These are phyloP conservation scores for Pseudochaenichthys georgianus DNA, from an alignment of 2,797 vertebrate genomes.

Conservation along the genomic window DNA sequence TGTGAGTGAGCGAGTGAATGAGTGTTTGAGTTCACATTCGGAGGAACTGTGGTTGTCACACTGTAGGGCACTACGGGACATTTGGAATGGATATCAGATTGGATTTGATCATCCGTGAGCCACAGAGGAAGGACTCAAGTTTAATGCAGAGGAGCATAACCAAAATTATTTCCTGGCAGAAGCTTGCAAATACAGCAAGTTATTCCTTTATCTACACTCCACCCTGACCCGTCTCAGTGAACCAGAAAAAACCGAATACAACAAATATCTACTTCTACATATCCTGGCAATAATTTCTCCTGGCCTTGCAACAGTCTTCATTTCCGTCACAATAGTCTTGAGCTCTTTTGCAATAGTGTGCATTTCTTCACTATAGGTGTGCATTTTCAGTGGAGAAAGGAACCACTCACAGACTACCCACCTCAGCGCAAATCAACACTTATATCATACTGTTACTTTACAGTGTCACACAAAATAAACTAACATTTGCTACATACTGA, in stretches of 20 bases:
- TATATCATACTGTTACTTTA: conserved; percentile 4
- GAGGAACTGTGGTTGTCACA: conserved; percentile 32
- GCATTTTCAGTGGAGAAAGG: conserved; percentile 30
- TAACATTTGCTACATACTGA: neutral
- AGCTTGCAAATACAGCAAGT: conserved; percentile 30
- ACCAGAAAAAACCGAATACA: conserved; percentile 27
- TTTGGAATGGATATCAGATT: conserved; percentile 47
- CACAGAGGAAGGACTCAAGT: conserved; percentile 33
- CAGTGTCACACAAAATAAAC: neutral
- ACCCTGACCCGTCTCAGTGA: conserved; percentile 18
- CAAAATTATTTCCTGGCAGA: conserved; percentile 45
- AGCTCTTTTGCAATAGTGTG: conserved; percentile 48
- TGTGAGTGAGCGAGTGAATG: no score
- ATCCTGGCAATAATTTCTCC: conserved; percentile 55
- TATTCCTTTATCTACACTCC: conserved; percentile 37
- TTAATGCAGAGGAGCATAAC: conserved; percentile 11
- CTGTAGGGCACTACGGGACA: conserved; percentile 53
- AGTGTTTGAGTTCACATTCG: conserved; percentile 24
- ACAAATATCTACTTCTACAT: conserved; percentile 44
- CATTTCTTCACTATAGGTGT: conserved; percentile 37
- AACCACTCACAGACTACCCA: neutral
- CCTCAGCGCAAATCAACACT: neutral
- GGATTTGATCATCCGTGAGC: conserved; percentile 37
- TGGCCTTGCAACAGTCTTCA: conserved; percentile 57
- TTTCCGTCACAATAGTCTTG: conserved; percentile 46